phyloP scores from a whole-genome alignment of 2,113 vertebrate species.

The Cacatua alba region DNA sequence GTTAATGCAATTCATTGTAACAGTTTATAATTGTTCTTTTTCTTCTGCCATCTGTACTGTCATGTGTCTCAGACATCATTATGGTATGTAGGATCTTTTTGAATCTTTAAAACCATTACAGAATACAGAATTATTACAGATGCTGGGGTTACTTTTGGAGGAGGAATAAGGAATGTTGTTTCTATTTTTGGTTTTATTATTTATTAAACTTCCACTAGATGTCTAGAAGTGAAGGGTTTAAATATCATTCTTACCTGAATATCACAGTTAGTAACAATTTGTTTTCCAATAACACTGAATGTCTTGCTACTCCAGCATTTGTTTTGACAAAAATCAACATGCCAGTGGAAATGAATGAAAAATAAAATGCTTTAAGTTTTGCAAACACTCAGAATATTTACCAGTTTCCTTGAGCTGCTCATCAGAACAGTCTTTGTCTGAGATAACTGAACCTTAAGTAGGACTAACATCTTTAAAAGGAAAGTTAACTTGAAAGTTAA shows the following conservation, averaged over 20 bases:
- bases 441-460: neutral
- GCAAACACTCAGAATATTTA: neutral
- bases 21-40: neutral
- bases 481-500: neutral
- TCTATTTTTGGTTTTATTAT: neutral
- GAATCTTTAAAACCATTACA: neutral
- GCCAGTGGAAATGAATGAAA: neutral
- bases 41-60: neutral
- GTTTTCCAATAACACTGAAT: neutral
- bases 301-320: neutral
- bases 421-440: neutral
- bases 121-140: neutral
- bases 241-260: neutral
- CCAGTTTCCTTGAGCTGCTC: neutral
- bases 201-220: neutral
- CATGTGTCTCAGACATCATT: neutral
- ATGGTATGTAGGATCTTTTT: neutral
- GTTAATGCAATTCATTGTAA: neutral
- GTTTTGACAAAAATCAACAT: neutral
- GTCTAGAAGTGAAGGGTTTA: neutral
- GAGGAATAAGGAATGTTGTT: neutral
- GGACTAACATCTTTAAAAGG: neutral
- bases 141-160: neutral
- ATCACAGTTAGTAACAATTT: neutral
- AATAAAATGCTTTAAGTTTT: neutral